Evolutionary conservation across 92 coral and sea anemone species (phyloP).

Genomic region (Virgularia gustaviana): DNA sequence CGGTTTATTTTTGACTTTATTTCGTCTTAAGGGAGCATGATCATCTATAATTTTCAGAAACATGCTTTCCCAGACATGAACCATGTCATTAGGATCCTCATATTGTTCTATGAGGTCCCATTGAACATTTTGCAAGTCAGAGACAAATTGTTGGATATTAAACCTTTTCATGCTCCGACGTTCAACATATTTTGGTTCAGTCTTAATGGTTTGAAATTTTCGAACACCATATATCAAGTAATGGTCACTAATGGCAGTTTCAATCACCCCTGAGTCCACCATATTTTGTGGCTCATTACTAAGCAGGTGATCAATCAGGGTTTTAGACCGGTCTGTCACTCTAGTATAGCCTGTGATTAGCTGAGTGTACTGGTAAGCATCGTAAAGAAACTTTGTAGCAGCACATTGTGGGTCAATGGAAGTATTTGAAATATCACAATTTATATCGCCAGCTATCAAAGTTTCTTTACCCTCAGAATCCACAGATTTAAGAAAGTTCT

Average conservation of each 20-base stretch:
- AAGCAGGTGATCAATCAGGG: constrained; percentile 9
- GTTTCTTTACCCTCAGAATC: constrained; percentile 10
- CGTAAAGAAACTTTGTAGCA: neutral
- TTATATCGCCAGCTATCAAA: constrained; percentile 3
- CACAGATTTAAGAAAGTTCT: constrained; percentile 7
- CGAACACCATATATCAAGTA: constrained; percentile 14
- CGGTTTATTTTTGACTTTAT: constrained; percentile 41
- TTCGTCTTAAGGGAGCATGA: constrained; percentile 29
- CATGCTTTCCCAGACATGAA: constrained; percentile 10
- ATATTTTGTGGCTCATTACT: constrained; percentile 17
- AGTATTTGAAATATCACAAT: neutral
- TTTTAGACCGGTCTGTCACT: constrained; percentile 13
- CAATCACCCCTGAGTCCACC: constrained; percentile 3
- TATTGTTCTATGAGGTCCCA: constrained; percentile 2
- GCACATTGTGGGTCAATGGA: neutral
- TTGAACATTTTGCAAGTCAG: neutral
- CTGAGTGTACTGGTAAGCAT: constrained; percentile 16
- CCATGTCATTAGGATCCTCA: constrained; percentile 24
- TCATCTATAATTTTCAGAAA: constrained; percentile 8
- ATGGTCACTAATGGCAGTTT: constrained; percentile 13
- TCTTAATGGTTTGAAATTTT: constrained; percentile 10
- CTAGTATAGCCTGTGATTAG: constrained; percentile 11
- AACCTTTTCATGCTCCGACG: constrained; percentile 9
- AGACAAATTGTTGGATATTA: neutral
- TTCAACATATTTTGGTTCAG: constrained; percentile 1